These are phyloP conservation scores for Pteronotus mesoamericanus DNA, from an alignment of 2,797 vertebrate species.

Conservation along the genomic window DNA sequence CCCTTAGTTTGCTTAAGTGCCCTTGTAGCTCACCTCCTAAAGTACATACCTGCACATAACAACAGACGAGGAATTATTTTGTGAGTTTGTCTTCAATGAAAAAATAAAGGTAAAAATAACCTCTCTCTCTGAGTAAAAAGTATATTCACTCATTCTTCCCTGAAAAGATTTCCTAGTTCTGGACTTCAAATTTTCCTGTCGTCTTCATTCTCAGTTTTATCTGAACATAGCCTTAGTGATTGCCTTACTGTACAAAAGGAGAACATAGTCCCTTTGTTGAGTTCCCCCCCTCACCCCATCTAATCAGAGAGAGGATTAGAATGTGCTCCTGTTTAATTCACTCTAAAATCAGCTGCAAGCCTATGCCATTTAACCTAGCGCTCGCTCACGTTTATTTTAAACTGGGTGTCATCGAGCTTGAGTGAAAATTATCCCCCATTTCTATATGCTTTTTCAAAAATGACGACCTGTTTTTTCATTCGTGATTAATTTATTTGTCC, in stretches of 20 bases:
- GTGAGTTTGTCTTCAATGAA: not conserved
- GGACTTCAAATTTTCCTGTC: not conserved
- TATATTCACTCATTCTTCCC: not conserved
- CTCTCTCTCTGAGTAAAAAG: not conserved
- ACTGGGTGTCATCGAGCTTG: not conserved
- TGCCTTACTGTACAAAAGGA: not conserved
- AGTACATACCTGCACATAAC: not conserved
- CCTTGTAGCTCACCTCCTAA: not conserved
- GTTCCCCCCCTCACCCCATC: not conserved
- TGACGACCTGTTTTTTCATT: not conserved
- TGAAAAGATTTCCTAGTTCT: not conserved
- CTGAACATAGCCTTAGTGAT: not conserved
- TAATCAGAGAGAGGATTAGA: not conserved
- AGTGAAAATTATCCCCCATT: not conserved
- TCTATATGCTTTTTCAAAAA: not conserved
- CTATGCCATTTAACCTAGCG: not conserved
- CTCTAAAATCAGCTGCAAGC: not conserved
- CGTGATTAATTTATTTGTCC: not conserved
- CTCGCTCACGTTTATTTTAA: not conserved
- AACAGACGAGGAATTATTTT: not conserved
- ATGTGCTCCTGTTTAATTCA: not conserved
- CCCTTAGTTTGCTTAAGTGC: not conserved
- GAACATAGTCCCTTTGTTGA: not conserved
- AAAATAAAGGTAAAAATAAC: not conserved
- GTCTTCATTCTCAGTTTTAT: not conserved